Evolutionary conservation across 2,113 vertebrate genomes (phyloP), one percentile per base, ranked within the genome.

Genomic region (Strigops habroptila): DNA sequence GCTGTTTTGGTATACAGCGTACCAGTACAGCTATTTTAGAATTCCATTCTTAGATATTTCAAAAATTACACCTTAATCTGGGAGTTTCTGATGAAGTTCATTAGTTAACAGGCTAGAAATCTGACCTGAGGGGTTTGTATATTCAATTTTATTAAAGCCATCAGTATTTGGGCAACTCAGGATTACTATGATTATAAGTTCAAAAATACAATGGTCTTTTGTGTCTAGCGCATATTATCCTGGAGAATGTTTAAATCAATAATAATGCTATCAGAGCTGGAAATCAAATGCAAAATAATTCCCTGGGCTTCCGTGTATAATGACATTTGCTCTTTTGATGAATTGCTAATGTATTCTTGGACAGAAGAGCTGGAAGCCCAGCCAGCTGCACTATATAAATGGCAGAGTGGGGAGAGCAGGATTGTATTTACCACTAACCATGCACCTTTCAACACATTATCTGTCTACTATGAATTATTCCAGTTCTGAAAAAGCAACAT

Each of bases 281-380:
- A 98, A 99, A 98, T 98, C 97, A 98, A 98, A 99, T 98, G 98
- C 97, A 97, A 97, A 98, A 97, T 98, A 98, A 98, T 98, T 98
- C 97, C 97, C 97, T 81, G 68, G 93, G 95, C 97, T 97, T 98
- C 97, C 77, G 25, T 93, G 87, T 91, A 89, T 98, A 97, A 98
- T 97, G 98, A 96, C 98, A 97, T 98, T 98, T 98, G 96, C 95
- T 97, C 92, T 97, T 98, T 97, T 98, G 98, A 97, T 98, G 97
- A 98, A 98, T 98, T 98, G 95, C 98, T 98, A 98, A 98, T 98
- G 97, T 97, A 60, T 97, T 97, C 88, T 97, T 97, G 94, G 95
- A 96, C 95, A 96, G 80, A 87, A 93, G 87, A 95, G 78, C 74
- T 68, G 65, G 92, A 82, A 90, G 82, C 93, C 82, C 80, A 96